Percentiles rank a stretch among this genome's conserved stretches.
Evolutionary conservation across 2,888 invertebrate species (phyloP).

Genomic region (Drosophila meridiana): DNA sequence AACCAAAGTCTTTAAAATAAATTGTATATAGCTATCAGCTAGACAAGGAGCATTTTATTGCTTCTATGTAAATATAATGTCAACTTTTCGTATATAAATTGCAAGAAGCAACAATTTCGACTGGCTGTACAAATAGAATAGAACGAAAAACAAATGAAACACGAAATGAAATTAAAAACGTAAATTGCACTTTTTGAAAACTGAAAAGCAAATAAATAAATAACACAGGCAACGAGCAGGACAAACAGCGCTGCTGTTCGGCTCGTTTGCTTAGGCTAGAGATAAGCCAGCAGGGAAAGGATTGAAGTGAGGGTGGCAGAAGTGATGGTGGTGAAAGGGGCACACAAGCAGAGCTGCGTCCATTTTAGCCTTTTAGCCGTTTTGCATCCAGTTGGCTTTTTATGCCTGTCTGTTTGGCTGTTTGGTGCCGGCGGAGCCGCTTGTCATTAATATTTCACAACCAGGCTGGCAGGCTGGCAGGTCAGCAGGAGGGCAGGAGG

Average conservation of each 20-base stretch:
- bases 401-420: constrained; percentile 31
- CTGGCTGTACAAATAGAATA: constrained; percentile 13
- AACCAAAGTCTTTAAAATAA: not conserved
- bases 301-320: no score
- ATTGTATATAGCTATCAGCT: not conserved
- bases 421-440: constrained; percentile 23
- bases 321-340: not conserved
- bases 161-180: constrained; percentile 70
- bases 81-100: constrained; percentile 22
- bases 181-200: constrained; percentile 63
- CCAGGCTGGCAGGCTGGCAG: constrained; percentile 27
- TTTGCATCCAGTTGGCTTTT: constrained; percentile 54
- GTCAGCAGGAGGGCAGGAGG: constrained; percentile 7
- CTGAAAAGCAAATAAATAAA: constrained; percentile 62
- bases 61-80: not conserved
- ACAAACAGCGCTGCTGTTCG: constrained; percentile 10
- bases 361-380: constrained; percentile 45
- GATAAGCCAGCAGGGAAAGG: constrained; percentile 29
- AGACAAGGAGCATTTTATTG: not conserved
- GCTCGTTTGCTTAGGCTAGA: constrained; percentile 48
- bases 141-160: constrained; percentile 51
- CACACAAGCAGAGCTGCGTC: constrained; percentile 9
- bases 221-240: constrained; percentile 25
- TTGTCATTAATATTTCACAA: constrained; percentile 77
- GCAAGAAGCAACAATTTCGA: constrained; percentile 17